Base-by-base conservation (phyloP, 2,888 invertebrate species). In the Teleogryllus oceanicus region DNA sequence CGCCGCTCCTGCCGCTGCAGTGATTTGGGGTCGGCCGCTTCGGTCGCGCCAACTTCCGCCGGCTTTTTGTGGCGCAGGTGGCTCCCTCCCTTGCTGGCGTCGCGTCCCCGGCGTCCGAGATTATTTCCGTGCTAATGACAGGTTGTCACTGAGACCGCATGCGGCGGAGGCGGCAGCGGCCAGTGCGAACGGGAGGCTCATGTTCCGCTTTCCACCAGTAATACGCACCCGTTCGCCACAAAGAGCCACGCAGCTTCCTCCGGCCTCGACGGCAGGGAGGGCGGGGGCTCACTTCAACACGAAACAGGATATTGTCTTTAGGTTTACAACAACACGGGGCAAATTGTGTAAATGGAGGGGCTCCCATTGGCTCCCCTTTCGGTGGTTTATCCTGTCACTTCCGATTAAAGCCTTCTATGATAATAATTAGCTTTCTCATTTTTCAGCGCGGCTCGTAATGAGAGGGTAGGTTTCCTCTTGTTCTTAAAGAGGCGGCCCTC, bases 11-110 rank as follows among this genome's bases (percentile, higher is more conserved):
- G 12, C 16, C 4, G 62, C 62, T 62, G 62, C 62, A 62, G 16
- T 62, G 62, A 62, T 62, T 62, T 62, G 37, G 37, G 37, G 37
- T 5, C 37, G 37, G 37, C 37, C 37, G 37, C 24, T 8, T 37
- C 37, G 8, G 37, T 37, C 62, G 62, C 62, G 16, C n/a, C 62
- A n/a, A 18, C 62, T 62, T 62, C 62, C 62, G 62, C 62, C 62
- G 62, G 62, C 62, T 62, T 62, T 62, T 62, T 62, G 62, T 62
- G 62, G 62, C 62, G 62, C 62, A 62, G 62, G 62, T 62, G 62
- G 13, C 62, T 62, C 37, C 37, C 37, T 37, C 37, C 37, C 8
- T 8, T 37, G 37, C 37, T 37, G 8, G 37, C 37, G 37, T 37
- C 16, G 62, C 62, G n/a, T 13, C 62, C 16, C 2, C 62, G 62